A percentile compares a stretch with the other conserved stretches of the same genome.
Evolutionary conservation across 1,140 invertebrate genomes (phyloP).

Genomic region (Ceratina calcarata): DNA sequence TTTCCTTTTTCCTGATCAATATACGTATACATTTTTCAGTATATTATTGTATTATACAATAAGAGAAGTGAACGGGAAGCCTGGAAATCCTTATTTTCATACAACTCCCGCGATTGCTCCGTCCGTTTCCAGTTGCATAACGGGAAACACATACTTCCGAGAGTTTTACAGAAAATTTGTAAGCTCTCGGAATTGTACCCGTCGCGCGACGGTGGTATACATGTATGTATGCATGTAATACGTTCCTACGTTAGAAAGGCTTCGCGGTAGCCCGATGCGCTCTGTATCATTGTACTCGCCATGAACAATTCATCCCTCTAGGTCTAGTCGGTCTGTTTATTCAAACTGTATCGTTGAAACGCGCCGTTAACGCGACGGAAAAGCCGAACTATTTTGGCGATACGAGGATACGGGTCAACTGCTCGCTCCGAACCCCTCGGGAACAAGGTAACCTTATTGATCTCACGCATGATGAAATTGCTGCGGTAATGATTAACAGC

Average conservation of each 20-base stretch:
- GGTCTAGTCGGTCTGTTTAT: slow-evolving; percentile 39
- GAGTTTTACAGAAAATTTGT: slow-evolving; percentile 55
- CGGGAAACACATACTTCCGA: slow-evolving; percentile 22
- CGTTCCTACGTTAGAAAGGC: slow-evolving; percentile 36
- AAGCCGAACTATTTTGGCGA: not conserved
- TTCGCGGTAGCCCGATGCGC: slow-evolving; percentile 42
- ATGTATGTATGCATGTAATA: slow-evolving; percentile 15
- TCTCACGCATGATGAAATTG: not conserved
- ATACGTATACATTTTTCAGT: no score
- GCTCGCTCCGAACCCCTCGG: no score
- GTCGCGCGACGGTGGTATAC: slow-evolving; percentile 15
- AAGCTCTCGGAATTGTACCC: slow-evolving; percentile 43
- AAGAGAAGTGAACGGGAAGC: no score
- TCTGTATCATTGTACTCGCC: slow-evolving; percentile 48
- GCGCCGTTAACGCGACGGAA: slow-evolving; percentile 26
- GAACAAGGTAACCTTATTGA: not conserved
- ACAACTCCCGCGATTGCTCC: slow-evolving; percentile 41
- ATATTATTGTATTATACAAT: not conserved
- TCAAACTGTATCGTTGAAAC: slow-evolving; percentile 45
- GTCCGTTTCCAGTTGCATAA: slow-evolving; percentile 32
- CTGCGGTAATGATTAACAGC: not conserved
- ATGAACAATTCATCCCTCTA: slow-evolving; percentile 45
- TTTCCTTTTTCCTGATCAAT: no score
- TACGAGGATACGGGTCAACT: not conserved
- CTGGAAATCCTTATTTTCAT: slow-evolving; percentile 26